Evolutionary conservation across 2,888 invertebrate genomes (phyloP), one percentile per base, ranked within the genome.

Genomic region (Thymelicus acteon): DNA sequence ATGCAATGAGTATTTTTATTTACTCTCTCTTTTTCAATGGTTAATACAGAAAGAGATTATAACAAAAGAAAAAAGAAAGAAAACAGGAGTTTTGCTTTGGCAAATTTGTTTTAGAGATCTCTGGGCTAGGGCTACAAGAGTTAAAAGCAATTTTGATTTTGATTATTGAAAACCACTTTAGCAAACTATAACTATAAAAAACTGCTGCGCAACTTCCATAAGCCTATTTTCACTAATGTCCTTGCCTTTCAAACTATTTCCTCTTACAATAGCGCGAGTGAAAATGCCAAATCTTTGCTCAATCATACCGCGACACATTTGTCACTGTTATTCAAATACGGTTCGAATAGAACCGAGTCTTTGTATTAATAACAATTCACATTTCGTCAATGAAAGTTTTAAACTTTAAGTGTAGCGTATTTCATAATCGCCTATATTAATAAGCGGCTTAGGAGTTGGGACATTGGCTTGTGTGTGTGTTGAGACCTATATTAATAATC

Each of bases 241-340:
- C 65, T 65, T 65, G 65, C 40, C 49, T n/a, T 31, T 64, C 61
- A 71, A 74, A 72, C 71, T 73, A 44, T 39, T 68, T 71, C 54
- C 58, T 57, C 64, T 67, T 24, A 67, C 69, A 69, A 58, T 69
- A 57, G 62, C 10, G 47, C 40, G 13, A 40, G 12, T 57, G 57
- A 39, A 69, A 69, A 69, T 69, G 58, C 69, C 69, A 58, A 49
- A 67, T 63, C 62, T 71, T 75, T 74, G 70, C 72, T 69, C 72
- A 74, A 74, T 64, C 71, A 44, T 65, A 61, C 60, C 60, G 63
- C 72, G 66, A 63, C 66, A 15, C 72, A 73, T 75, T 73, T 76
- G 76, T 76, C 76, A 76, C 72, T 73, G 72, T 72, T 75, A 74
- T 76, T 73, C 67, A 76, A 76, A 77, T 69, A 74, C 67, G 58